Evolutionary conservation across 2,113 vertebrate genomes (phyloP).

Genomic region (Oplegnathus fasciatus): DNA sequence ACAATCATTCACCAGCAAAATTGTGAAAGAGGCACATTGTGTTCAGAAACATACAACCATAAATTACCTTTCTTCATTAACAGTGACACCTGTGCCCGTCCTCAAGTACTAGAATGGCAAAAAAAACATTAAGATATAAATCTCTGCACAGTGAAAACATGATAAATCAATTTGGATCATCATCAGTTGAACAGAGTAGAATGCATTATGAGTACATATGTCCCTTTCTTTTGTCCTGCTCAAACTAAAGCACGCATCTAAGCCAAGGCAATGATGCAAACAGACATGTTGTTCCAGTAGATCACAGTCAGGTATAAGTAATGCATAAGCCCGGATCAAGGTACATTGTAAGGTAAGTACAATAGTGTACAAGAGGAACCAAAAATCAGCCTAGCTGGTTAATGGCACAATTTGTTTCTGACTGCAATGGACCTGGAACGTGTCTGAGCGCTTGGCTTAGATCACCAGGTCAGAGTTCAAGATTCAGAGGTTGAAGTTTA

Average conservation of each 20-base stretch:
- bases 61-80: neutral
- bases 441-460: neutral
- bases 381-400: neutral
- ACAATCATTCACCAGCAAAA: constrained; percentile 15
- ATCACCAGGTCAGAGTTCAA: constrained; percentile 29
- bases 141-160: constrained; percentile 15
- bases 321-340: neutral
- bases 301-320: neutral
- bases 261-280: constrained; percentile 24
- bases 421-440: neutral
- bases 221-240: constrained; percentile 14
- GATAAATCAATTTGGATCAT: neutral
- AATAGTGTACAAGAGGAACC: neutral
- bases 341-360: neutral
- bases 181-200: neutral
- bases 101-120: neutral
- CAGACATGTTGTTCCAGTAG: neutral
- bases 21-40: constrained; percentile 52
- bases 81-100: neutral
- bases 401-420: neutral
- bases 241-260: constrained; percentile 43
- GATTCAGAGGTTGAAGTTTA: constrained; percentile 20
- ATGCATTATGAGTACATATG: neutral
- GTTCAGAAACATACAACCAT: constrained; percentile 27
- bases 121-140: constrained; percentile 1